These are phyloP conservation scores for Chiroxiphia lanceolata DNA, from an alignment of 2,797 vertebrate species.

Conservation along the genomic window DNA sequence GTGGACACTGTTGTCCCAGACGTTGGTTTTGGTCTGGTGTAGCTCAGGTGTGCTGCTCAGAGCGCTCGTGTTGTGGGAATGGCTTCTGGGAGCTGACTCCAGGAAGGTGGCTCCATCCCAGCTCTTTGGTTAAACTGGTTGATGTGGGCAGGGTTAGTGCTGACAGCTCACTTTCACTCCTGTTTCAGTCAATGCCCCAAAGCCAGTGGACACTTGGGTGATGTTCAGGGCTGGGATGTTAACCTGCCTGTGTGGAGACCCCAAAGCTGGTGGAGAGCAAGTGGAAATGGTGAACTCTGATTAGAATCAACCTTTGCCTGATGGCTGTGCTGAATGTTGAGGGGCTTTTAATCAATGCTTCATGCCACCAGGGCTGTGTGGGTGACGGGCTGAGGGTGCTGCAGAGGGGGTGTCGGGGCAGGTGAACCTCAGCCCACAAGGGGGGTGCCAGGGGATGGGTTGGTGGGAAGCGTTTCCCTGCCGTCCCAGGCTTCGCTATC, in stretches of 20 bases:
- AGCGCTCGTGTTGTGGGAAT: fast-evolving
- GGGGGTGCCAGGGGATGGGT: not conserved
- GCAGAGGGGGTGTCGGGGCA: not conserved
- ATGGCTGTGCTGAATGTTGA: not conserved
- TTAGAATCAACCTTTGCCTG: not conserved
- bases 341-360: not conserved
- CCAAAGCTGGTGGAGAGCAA: not conserved
- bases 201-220: fast-evolving
- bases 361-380: not conserved
- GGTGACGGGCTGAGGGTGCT: not conserved
- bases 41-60: not conserved
- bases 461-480: not conserved
- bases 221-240: not conserved
- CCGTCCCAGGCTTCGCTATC: not conserved
- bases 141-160: not conserved
- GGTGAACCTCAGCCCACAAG: fast-evolving
- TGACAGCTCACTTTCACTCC: fast-evolving
- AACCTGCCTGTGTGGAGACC: not conserved
- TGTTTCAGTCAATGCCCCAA: not conserved
- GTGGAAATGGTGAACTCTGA: not conserved
- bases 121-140: not conserved
- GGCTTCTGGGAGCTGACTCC: not conserved
- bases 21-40: not conserved
- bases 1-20: fast-evolving
- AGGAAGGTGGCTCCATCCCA: not conserved